Conservation (phyloP, 2,113 vertebrate genomes). For the Cettia cetti region DNA sequence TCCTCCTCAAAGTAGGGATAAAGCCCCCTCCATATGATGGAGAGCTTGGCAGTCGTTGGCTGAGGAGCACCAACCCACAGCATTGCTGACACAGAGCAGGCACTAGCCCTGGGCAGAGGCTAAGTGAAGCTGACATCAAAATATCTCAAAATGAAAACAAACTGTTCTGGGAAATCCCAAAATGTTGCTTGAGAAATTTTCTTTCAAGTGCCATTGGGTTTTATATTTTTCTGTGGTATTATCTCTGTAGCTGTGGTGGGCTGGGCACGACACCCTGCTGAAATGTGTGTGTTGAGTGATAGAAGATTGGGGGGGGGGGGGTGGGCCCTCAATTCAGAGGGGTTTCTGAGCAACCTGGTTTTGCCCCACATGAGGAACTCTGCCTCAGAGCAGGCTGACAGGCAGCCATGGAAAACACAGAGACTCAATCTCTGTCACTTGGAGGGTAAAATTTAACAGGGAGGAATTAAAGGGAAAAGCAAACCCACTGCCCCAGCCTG, state of each 20-base stretch:
- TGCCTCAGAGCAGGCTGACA: background rate
- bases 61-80: background rate
- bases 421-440: fast-evolving
- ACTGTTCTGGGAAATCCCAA: background rate
- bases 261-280: fast-evolving
- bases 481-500: background rate
- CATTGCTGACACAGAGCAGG: background rate
- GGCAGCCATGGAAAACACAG: fast-evolving
- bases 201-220: background rate
- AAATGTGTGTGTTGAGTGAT: background rate
- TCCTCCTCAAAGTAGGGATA: background rate
- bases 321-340: fast-evolving
- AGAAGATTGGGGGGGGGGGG: fast-evolving
- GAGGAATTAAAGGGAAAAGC: background rate
- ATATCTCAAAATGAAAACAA: background rate
- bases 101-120: background rate
- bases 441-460: background rate
- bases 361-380: background rate
- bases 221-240: background rate
- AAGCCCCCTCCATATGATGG: background rate
- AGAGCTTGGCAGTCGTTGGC: background rate
- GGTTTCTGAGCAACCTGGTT: background rate
- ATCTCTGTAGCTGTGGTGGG: background rate
- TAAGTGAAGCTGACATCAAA: conserved; percentile 14
- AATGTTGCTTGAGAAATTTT: background rate